Conservation (phyloP, 2,888 invertebrate genomes). For the Tanytarsus gracilentus region DNA sequence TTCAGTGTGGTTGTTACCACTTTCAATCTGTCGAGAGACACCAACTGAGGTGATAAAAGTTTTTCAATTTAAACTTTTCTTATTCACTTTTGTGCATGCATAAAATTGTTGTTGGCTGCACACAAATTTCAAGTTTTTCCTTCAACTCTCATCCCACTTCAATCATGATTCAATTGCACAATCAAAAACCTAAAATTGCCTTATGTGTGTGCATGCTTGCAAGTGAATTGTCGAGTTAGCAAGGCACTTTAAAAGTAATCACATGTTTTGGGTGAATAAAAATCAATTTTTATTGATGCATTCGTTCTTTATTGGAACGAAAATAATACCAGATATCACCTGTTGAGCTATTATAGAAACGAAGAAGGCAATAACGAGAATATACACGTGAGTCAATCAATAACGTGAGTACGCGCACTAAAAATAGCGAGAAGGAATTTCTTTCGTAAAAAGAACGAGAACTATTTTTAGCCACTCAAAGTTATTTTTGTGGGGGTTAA, state of each 20-base stretch:
- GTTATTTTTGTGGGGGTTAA: too few relatives aligned
- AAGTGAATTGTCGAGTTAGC: background rate
- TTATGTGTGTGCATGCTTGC: background rate
- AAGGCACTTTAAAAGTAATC: background rate
- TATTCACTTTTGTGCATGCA: background rate
- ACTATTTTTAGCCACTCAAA: background rate
- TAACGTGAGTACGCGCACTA: background rate
- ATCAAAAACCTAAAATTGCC: background rate
- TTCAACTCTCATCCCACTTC: too few relatives aligned
- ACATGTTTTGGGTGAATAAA: background rate
- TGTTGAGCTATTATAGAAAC: background rate
- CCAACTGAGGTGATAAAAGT: background rate
- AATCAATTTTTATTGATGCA: conserved; percentile 8
- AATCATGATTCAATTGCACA: background rate
- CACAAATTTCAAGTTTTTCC: too few relatives aligned
- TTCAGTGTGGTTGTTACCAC: too few relatives aligned
- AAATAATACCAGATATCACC: background rate
- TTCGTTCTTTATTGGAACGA: background rate
- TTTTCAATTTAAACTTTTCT: background rate
- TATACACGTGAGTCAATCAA: conserved; percentile 10
- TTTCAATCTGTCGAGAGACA: too few relatives aligned
- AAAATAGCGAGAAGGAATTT: background rate
- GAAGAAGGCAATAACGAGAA: background rate
- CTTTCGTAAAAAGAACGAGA: background rate
- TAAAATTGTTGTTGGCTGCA: too few relatives aligned